Base-by-base conservation (phyloP, 2,888 invertebrate species). In the Argyresthia albistria region DNA sequence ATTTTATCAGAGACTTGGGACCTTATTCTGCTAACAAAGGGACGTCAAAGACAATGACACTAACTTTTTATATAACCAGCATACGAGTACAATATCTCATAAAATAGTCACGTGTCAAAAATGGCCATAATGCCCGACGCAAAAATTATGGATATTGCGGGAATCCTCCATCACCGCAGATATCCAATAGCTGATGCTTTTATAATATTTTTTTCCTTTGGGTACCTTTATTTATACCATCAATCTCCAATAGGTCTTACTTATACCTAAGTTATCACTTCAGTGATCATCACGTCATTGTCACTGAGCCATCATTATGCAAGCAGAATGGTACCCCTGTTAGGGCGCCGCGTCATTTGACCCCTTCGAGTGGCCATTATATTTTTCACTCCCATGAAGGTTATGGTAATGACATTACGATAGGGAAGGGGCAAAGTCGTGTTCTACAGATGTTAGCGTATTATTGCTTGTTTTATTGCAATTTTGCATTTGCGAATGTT, bases 361-460 rank as follows among this genome's bases (percentile, higher is more conserved):
- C 25, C 25, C n/a, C 25, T 25, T 25, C 66, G 66, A 78, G 70
- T 72, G 71, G 66, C 78, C 76, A 78, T 81, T 81, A 79, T 78
- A 75, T 81, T 69, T 73, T 76, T 80, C 76, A 73, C 69, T 70
- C 66, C 77, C 77, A 79, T 82, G 37, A 80, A 81, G 77, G 83
- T 80, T 80, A 80, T 82, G 80, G 73, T 80, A 80, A 83, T 80
- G 72, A 67, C 63, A 63, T 60, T 67, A 64, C 58, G 73, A 78
- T 80, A 76, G 81, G 81, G 80, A 80, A 73, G 71, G 64, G 70
- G 68, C 66, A 61, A 60, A 58, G 68, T 65, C 70, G 64, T 73
- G 70, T 69, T 63, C 64, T 69, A 78, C 81, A 81, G 76, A 77
- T 80, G 80, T 75, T 77, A 67, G 69, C 61, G 60, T 25, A 57